A percentile compares a stretch with the other conserved stretches of the same genome.
Conservation (phyloP, 2,888 invertebrate species). For the Hirudinaria manillensis region DNA sequence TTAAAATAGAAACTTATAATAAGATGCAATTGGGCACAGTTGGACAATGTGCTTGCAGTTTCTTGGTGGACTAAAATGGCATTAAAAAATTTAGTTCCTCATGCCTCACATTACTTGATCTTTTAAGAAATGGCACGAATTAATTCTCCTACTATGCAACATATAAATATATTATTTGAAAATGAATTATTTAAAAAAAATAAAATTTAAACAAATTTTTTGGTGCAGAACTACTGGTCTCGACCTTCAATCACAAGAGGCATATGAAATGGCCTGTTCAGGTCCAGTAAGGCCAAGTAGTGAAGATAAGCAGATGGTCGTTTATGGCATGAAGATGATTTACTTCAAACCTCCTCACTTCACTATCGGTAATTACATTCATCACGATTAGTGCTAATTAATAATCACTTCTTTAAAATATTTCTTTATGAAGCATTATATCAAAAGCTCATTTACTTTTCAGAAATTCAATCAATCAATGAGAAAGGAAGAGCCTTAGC, state of each 20-base stretch:
- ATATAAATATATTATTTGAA: not conserved
- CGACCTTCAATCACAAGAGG: constrained; percentile 76
- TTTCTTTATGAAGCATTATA: not conserved
- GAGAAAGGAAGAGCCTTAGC: constrained; percentile 69
- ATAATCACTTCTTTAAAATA: not conserved
- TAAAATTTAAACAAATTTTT: not conserved
- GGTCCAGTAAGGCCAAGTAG: constrained; percentile 73
- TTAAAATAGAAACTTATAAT: too few species aligned
- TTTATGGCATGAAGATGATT: constrained; percentile 80
- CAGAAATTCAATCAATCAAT: constrained; percentile 81
- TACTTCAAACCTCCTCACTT: constrained; percentile 77
- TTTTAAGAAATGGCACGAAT: too few species aligned
- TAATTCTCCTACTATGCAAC: too few species aligned
- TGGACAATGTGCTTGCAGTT: too few species aligned
- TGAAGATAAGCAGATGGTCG: constrained; percentile 63
- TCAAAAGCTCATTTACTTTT: not conserved
- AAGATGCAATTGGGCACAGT: too few species aligned
- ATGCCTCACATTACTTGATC: too few species aligned
- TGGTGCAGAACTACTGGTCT: constrained; percentile 61
- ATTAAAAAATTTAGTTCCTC: too few species aligned
- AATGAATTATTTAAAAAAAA: not conserved
- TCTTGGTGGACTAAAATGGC: too few species aligned
- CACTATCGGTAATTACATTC: constrained; percentile 64
- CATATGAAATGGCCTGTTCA: constrained; percentile 77
- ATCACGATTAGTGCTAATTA: not conserved